Conservation (phyloP, 1,140 invertebrate species). For the Drosophila erecta region DNA sequence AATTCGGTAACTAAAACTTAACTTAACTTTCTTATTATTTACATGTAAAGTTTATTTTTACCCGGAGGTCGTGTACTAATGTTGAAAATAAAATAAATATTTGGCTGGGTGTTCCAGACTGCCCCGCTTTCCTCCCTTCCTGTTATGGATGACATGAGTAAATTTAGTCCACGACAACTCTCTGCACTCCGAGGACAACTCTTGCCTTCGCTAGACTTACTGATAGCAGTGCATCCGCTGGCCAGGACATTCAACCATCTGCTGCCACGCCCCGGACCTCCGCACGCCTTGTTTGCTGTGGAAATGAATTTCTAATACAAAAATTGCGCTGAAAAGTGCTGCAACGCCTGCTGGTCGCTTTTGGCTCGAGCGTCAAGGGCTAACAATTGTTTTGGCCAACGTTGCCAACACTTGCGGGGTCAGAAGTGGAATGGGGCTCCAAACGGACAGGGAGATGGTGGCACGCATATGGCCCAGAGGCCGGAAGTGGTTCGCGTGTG, state of each 20-base stretch:
- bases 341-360: slow-evolving; percentile 39
- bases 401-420: slow-evolving; percentile 58
- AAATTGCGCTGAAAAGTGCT: slow-evolving; percentile 75
- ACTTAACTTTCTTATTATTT: no score
- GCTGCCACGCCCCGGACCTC: slow-evolving; percentile 21
- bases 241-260: slow-evolving; percentile 52
- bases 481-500: slow-evolving; percentile 71
- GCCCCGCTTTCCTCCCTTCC: not conserved
- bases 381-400: slow-evolving; percentile 74
- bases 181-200: slow-evolving; percentile 32
- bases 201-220: slow-evolving; percentile 57
- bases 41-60: not conserved
- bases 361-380: slow-evolving; percentile 47
- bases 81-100: not conserved
- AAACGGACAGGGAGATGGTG: not conserved
- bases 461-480: slow-evolving; percentile 41
- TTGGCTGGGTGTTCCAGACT: not conserved
- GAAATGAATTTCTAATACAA: slow-evolving; percentile 83
- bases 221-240: slow-evolving; percentile 62
- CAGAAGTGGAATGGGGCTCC: not conserved
- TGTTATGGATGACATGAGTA: slow-evolving; percentile 46
- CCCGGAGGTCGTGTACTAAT: not conserved
- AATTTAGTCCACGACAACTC: slow-evolving; percentile 56
- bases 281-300: slow-evolving; percentile 41
- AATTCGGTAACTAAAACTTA: not conserved